Base-by-base conservation (phyloP, 2,888 invertebrate species). In the Dicyrtomina minuta region DNA sequence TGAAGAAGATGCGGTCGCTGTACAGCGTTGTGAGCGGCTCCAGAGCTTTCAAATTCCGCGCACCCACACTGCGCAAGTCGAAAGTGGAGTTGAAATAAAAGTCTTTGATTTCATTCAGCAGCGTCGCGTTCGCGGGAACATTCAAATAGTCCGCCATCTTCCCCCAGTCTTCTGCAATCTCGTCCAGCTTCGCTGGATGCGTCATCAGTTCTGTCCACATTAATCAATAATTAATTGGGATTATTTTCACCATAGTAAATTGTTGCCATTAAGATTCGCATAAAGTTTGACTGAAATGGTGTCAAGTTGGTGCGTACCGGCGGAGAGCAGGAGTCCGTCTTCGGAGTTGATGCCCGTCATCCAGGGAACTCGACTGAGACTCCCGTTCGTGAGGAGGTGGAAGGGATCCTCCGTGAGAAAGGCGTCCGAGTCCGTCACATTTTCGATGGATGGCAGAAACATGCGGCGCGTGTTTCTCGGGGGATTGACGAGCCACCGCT, bases 361-460 rank as follows among this genome's bases (percentile, higher is more conserved):
- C 49, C 49, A 62, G 17, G 62, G 62, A 1, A 27, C 49, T 10
- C 17, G 26, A 27, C 3, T 62, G 20, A 27, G 49, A 15, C 8
- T 62, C 17, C 49, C 62, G 33, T 17, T 49, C 20, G n/a, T 27
- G 5, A 62, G 15, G 27, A 62, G 46, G 24, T 46, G 33, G 12
- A 46, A 27, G 26, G 62, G 62, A 26, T 62, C 10, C 8, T 17
- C 81, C 5, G 82, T 79, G 22, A 86, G 76, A 77, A 86, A 86
- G 5, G 83, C 81, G 69, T 83, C 83, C 80, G 84, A 83, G 43
- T 83, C 82, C 0, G 46, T 41, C 27, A 72, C 70, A 3, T 70
- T 65, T 59, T 75, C 74, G 2, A 72, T 24, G 10, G 70, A 70
- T 15, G 75, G 75, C 12, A 72, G 69, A 51, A 72, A 74, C 58